phyloP scores from a whole-genome alignment of 2,113 vertebrate genomes.

The Megalops atlanticus region DNA sequence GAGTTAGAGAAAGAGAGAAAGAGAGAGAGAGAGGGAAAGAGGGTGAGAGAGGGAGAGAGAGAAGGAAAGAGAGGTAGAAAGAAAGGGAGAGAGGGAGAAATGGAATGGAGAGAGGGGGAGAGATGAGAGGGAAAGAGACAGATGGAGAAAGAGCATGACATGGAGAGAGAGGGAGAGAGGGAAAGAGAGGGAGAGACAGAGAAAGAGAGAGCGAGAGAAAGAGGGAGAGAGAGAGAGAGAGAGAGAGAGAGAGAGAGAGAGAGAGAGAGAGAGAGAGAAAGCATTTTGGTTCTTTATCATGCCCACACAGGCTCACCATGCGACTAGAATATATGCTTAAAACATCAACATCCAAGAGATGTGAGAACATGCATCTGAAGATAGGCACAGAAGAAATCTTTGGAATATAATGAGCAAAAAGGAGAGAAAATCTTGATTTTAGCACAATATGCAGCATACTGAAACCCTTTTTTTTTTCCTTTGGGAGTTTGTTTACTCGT shows the following conservation, averaged over 20 bases:
- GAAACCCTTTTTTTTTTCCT: background rate
- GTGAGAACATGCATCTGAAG: background rate
- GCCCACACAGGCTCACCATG: slow-evolving; percentile 37
- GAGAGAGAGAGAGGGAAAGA: background rate
- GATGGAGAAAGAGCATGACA: background rate
- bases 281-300: slow-evolving; percentile 12
- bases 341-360: background rate
- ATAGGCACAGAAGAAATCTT: background rate
- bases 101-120: no score
- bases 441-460: background rate
- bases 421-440: background rate
- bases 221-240: no score
- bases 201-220: background rate
- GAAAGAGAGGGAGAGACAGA: no score
- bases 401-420: background rate
- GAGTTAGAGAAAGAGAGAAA: background rate
- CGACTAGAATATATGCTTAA: slow-evolving; percentile 18
- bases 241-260: no score
- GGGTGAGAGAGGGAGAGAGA: background rate
- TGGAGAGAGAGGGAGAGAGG: no score
- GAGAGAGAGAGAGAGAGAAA: background rate
- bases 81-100: background rate
- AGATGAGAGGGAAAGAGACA: no score
- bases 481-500: background rate
- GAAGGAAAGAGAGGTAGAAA: background rate